Evolutionary conservation across 2,797 vertebrate species (phyloP).

Genomic region (Amblyopsis hoosieri): DNA sequence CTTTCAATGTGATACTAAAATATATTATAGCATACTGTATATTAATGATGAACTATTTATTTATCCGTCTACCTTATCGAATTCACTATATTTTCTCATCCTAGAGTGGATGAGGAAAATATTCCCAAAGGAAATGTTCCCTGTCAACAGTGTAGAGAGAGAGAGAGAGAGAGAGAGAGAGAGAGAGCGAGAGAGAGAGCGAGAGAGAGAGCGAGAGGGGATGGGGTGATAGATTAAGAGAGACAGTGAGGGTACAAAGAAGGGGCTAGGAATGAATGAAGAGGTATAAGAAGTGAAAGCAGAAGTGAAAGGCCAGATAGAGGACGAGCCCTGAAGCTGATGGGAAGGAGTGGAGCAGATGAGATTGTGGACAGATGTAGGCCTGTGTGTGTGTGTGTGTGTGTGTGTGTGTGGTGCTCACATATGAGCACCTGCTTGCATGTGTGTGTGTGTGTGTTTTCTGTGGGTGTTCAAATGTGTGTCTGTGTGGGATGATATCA

Average conservation of each 20-base stretch:
- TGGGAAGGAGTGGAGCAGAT: constrained; percentile 52
- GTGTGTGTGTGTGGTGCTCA: neutral
- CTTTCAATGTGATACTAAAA: constrained; percentile 18
- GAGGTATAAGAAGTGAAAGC: constrained; percentile 57
- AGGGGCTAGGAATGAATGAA: constrained; percentile 35
- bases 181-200: constrained; percentile 58
- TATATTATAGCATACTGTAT: constrained; percentile 41
- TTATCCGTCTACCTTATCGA: too few relatives aligned
- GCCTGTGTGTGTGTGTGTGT: neutral
- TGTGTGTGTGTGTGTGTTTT: neutral
- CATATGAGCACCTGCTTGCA: neutral
- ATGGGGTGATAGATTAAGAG: constrained; percentile 55
- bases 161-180: constrained; percentile 36
- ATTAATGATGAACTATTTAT: too few relatives aligned
- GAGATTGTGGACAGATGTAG: constrained; percentile 39
- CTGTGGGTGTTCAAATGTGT: constrained; percentile 39
- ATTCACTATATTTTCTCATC: too few relatives aligned
- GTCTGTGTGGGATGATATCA: constrained; percentile 45
- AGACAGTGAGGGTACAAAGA: constrained; percentile 47
- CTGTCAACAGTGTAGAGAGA: constrained; percentile 49
- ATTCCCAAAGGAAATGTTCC: constrained; percentile 50
- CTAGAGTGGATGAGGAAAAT: constrained; percentile 26
- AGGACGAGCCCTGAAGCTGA: constrained; percentile 29
- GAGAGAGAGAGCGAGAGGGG: constrained; percentile 54
- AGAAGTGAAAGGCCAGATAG: constrained; percentile 49